Evolutionary conservation across 2,888 invertebrate genomes (phyloP), one percentile per base, ranked within the genome.

Genomic region (Chironomus tentans): DNA sequence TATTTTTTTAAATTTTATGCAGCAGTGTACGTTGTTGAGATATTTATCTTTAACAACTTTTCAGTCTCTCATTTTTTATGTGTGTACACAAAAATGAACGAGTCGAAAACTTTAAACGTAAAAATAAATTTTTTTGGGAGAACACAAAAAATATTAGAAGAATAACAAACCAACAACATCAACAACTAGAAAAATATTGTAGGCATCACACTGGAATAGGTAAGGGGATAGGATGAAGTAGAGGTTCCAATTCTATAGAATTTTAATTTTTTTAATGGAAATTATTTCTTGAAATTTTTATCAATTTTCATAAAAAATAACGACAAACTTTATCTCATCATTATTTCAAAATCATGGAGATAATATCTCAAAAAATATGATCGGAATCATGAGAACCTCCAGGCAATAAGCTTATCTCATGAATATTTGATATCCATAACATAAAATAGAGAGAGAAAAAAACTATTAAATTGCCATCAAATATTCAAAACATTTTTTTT

Each of bases 401-500:
- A 38, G 38, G 10, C 38, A 38, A 38, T 38, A 10, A 38, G 38
- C 38, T 56, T 56, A 56, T 56, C 56, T 56, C 56, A 70, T 70
- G 70, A 70, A 70, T 48, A 70, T 48, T 48, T 70, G 13, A 70
- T 24, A 22, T 21, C 50, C 47, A 70, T 69, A 46, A 69, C 47
- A 46, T 38, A 38, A 38, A 38, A 38, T 2, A 38, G 38, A 38
- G 38, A 38, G 10, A 28, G 28, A 28, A 38, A 28, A 18, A 69
- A 46, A 70, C 70, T 70, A 50, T 70, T 70, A 70, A 70, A 50
- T 56, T 7, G 3, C 24, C 22, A 70, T 70, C 50, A 48, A 70
- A 70, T 48, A 70, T 70, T 70, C 70, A 48, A 56, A 56, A 22
- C 68, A n/a, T 38, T 28, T 28, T 68, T 56, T 56, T 56, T 18